Conservation (phyloP, 2,888 invertebrate genomes). For the Andrena bicolor region DNA sequence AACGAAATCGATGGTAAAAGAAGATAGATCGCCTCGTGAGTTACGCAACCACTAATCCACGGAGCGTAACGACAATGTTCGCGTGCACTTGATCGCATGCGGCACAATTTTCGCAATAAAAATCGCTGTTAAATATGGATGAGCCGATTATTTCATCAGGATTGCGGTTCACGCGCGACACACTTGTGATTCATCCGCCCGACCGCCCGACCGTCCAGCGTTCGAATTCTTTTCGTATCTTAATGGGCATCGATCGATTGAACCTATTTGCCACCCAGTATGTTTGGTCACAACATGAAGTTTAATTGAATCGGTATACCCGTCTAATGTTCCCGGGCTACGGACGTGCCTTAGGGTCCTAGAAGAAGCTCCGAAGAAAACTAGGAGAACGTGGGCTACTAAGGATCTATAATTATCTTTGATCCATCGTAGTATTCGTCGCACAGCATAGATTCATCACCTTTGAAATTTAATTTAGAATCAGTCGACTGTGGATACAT, state of each 20-base stretch:
- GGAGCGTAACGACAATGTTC: not conserved
- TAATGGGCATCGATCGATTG: constrained; percentile 18
- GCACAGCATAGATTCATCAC: no score
- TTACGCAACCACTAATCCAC: constrained; percentile 16
- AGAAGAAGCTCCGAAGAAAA: no score
- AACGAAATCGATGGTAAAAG: not conserved
- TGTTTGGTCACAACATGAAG: not conserved
- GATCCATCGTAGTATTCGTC: no score
- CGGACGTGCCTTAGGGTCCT: no score
- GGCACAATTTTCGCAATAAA: constrained; percentile 68
- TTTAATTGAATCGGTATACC: not conserved
- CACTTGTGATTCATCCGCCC: constrained; percentile 69
- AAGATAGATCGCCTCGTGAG: not conserved
- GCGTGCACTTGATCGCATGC: constrained; percentile 17
- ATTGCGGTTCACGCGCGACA: constrained; percentile 74
- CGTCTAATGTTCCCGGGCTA: not conserved
- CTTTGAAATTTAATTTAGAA: no score
- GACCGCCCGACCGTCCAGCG: constrained; percentile 38
- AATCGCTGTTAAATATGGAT: constrained; percentile 68
- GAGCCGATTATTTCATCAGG: constrained; percentile 71
- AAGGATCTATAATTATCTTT: no score
- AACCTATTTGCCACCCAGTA: not conserved
- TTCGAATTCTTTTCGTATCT: constrained; percentile 67
- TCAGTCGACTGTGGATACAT: no score
- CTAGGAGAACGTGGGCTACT: no score